Base-by-base conservation (phyloP, 2,888 invertebrate genomes). In the Cataglyphis altisquamis region DNA sequence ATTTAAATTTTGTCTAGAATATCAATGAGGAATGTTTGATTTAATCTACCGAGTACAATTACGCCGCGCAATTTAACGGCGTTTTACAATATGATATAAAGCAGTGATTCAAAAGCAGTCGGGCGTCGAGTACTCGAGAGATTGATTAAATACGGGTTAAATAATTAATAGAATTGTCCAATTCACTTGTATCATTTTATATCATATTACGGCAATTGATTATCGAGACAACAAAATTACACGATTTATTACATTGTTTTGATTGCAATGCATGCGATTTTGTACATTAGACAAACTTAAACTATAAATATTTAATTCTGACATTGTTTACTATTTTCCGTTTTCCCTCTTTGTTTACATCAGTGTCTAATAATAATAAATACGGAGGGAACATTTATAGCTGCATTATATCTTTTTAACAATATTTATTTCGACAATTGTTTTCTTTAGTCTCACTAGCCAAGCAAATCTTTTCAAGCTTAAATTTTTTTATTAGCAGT, bases 11-110 rank as follows among this genome's bases (percentile, higher is more conserved):
- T 60, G 78, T 72, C 78, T 80, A 80, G 36, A 80, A 80, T 45
- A 45, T 80, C 78, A 80, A 80, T 80, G 78, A 80, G 78, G 73
- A 80, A 80, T 80, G 73, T 80, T 80, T 72, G 60, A 80, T 80
- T 80, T 80, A 80, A 80, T 80, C 45, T 72, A 60, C 73, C 60
- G 78, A 60, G 73, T 72, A 72, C 78, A 80, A 80, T 80, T 80
- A 80, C 78, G 78, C 60, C 57, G 73, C 78, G 72, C 73, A 80
- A 80, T 80, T 80, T 80, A 80, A 72, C 78, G 78, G 73, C 60
- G 55, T 80, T 80, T 80, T 80, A 80, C 78, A 80, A 80, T 80
- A 70, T 80, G 60, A 80, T 12, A 78, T 80, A 72, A 72, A 80
- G 73, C 78, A 72, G 78, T 72, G 78, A 80, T 80, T 72, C 78